Conservation (phyloP, 1,140 invertebrate genomes). For the Copidosoma floridanum region DNA sequence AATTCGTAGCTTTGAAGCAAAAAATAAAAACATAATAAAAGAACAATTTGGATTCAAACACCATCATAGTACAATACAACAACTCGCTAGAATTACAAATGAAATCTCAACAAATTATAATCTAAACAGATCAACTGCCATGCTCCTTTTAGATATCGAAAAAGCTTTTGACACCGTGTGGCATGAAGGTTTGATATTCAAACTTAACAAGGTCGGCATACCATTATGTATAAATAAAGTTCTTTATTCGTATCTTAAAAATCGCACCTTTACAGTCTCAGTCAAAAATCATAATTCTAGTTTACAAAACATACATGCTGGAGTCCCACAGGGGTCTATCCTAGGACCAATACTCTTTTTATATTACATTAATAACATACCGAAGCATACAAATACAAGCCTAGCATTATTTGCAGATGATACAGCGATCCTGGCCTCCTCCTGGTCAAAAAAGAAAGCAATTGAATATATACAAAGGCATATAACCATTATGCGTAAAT, state of each 20-base stretch:
- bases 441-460: background rate
- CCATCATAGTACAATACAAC: too few species aligned
- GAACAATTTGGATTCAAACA: too few species aligned
- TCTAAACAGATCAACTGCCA: too few species aligned
- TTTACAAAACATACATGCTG: slow-evolving; percentile 25
- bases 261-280: slow-evolving; percentile 29
- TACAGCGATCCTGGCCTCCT: slow-evolving; percentile 37
- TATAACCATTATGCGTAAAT: slow-evolving; percentile 10
- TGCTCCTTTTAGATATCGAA: slow-evolving; percentile 23
- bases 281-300: slow-evolving; percentile 22
- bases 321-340: slow-evolving; percentile 41
- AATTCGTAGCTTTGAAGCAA: too few species aligned
- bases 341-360: slow-evolving; percentile 36
- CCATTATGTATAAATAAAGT: slow-evolving; percentile 34
- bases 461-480: slow-evolving; percentile 19
- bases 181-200: slow-evolving; percentile 25
- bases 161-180: slow-evolving; percentile 20
- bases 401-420: slow-evolving; percentile 42
- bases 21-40: too few species aligned
- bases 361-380: slow-evolving; percentile 39
- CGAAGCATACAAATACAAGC: slow-evolving; percentile 32
- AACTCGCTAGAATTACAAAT: too few species aligned
- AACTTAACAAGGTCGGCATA: background rate
- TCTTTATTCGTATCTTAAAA: slow-evolving; percentile 35
- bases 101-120: too few species aligned